Base-by-base conservation (phyloP, 2,888 invertebrate species). In the Drosophila rubida region DNA sequence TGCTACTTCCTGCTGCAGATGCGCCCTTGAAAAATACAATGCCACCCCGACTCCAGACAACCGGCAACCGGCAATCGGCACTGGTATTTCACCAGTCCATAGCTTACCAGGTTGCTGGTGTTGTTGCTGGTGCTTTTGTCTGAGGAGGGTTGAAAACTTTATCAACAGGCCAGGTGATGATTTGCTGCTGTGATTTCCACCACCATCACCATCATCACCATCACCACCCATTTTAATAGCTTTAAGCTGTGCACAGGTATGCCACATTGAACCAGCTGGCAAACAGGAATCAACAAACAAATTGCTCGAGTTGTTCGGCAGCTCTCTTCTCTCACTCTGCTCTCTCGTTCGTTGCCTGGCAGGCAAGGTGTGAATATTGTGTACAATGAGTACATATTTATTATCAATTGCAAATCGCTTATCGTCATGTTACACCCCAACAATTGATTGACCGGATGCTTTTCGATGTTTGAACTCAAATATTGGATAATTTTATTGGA, bases 81-180 rank as follows among this genome's bases (percentile, higher is more conserved):
- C 69, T 72, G 23, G 72, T 41, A 41, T 41, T 61, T 72, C 42
- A 13, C 65, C 65, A 44, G 23, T 42, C 37, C 55, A 85, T 83
- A 82, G 79, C 32, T 30, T n/a, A 30, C 30, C 30, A 30, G 30
- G 30, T 30, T 32, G 25, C 25, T 25, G 25, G 25, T 25, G 80
- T 79, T 45, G 67, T 55, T 77, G 86, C 89, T 72, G 87, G 86
- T 83, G 89, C 87, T 84, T 88, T 88, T 81, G 87, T 87, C 59
- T 59, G 58, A 14, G 46, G 58, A 61, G 88, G 82, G 82, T 88
- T 88, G 87, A 46, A 42, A 65, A 62, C 69, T 78, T 83, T 73
- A 74, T 63, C 69, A 83, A 14, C 5, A 25, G 27, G 41, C 70
- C 65, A 66, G 76, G 71, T 79, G 80, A 77, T 68, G 80, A 64